Evolutionary conservation across 2,888 invertebrate genomes (phyloP).

Genomic region (Dryococelus australis): DNA sequence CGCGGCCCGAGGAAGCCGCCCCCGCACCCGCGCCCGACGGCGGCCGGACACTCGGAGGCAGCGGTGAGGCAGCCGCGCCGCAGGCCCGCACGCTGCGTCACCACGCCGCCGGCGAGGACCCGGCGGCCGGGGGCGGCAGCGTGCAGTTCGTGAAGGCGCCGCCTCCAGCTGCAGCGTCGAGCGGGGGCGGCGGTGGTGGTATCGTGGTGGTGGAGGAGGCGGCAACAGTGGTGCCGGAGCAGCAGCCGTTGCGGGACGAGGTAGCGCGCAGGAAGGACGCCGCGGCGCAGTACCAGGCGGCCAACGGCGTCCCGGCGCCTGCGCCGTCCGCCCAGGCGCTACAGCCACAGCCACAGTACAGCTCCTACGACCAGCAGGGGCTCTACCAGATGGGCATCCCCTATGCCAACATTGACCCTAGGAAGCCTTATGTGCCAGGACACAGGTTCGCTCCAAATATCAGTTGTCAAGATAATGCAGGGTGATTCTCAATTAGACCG

Average conservation of each 20-base stretch:
- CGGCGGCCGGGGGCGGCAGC: slow-evolving; percentile 32
- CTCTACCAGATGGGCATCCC: slow-evolving; percentile 58
- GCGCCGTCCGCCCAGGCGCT: slow-evolving; percentile 10
- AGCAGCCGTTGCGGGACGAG: slow-evolving; percentile 57
- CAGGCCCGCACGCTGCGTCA: slow-evolving; percentile 17
- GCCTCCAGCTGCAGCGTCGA: not conserved
- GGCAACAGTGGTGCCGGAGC: slow-evolving; percentile 45
- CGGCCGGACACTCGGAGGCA: no score
- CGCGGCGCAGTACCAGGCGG: slow-evolving; percentile 27
- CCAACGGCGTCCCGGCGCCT: slow-evolving; percentile 52
- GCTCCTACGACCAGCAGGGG: slow-evolving; percentile 43
- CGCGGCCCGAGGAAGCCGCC: slow-evolving; percentile 31
- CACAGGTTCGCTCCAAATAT: slow-evolving; percentile 68
- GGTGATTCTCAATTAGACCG: no score
- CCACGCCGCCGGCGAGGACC: slow-evolving; percentile 29
- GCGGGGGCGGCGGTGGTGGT: not conserved
- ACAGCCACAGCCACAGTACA: slow-evolving; percentile 33
- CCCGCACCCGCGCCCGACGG: not conserved
- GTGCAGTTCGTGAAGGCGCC: slow-evolving; percentile 41
- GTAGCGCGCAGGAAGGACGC: slow-evolving; percentile 52
- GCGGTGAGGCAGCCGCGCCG: not conserved
- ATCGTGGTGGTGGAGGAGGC: slow-evolving; percentile 21
- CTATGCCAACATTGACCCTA: slow-evolving; percentile 57
- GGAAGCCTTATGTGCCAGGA: slow-evolving; percentile 60
- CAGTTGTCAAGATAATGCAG: no score